Percentiles rank a stretch among this genome's conserved stretches.
phyloP scores from a whole-genome alignment of 2,113 vertebrate genomes.

The Myrmecobius fasciatus region DNA sequence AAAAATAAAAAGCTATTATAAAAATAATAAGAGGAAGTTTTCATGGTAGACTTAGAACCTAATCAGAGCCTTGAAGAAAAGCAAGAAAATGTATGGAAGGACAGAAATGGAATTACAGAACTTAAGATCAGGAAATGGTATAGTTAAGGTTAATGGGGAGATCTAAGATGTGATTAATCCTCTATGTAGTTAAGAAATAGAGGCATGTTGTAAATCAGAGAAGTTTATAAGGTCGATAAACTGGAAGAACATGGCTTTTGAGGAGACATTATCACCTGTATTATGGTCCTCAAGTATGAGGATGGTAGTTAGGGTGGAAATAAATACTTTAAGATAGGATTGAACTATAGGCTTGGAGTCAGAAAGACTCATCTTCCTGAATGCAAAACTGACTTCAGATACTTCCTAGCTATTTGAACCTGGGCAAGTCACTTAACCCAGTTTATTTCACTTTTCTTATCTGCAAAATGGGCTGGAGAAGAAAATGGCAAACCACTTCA shows the following conservation, averaged over 20 bases:
- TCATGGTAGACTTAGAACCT: not conserved
- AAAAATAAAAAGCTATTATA: too few relatives aligned
- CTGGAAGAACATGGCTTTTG: not conserved
- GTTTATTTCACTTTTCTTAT: too few relatives aligned
- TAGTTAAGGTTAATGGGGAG: not conserved
- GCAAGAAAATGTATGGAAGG: not conserved
- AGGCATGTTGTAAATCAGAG: not conserved
- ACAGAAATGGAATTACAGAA: not conserved
- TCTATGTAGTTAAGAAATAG: not conserved
- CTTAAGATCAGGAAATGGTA: not conserved
- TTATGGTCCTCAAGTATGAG: not conserved
- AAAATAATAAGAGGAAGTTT: too few relatives aligned
- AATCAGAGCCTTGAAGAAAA: not conserved
- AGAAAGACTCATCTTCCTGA: too few relatives aligned
- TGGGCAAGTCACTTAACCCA: too few relatives aligned
- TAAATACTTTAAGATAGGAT: not conserved
- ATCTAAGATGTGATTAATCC: not conserved
- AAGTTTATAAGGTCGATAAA: not conserved
- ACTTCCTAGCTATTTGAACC: too few relatives aligned
- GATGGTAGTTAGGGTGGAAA: not conserved
- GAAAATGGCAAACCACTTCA: too few relatives aligned
- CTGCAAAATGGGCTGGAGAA: too few relatives aligned
- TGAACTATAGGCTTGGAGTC: not conserved
- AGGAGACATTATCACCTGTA: not conserved
- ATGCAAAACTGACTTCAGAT: too few relatives aligned